Evolutionary conservation across 2,113 vertebrate genomes (phyloP).

Genomic region (human): GRCh38 chr7:136334001-136334500

Average conservation of each 20-base stretch:
- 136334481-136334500: conserved; percentile 73
- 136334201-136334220: conserved; percentile 66
- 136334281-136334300: conserved; percentile 74
- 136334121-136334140: conserved; percentile 62
- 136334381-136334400: conserved; percentile 72
- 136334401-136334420: conserved; percentile 68
- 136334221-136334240: conserved; percentile 70
- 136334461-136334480: conserved; percentile 54
- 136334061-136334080: background rate
- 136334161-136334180: conserved; percentile 77
- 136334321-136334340: conserved; percentile 73
- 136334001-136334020: conserved; percentile 5
- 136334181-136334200: conserved; percentile 63
- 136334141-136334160: conserved; percentile 68
- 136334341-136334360: conserved; percentile 61
- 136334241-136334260: conserved; percentile 49
- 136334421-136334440: conserved; percentile 75
- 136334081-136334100: conserved; percentile 37
- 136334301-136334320: conserved; percentile 75
- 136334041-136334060: conserved; percentile 21
- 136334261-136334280: conserved; percentile 56
- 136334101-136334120: conserved; percentile 20
- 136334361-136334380: conserved; percentile 75
- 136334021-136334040: background rate
- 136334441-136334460: conserved; percentile 69